Base-by-base conservation (phyloP, 1,140 invertebrate species). In the Temnothorax curvispinosus region DNA sequence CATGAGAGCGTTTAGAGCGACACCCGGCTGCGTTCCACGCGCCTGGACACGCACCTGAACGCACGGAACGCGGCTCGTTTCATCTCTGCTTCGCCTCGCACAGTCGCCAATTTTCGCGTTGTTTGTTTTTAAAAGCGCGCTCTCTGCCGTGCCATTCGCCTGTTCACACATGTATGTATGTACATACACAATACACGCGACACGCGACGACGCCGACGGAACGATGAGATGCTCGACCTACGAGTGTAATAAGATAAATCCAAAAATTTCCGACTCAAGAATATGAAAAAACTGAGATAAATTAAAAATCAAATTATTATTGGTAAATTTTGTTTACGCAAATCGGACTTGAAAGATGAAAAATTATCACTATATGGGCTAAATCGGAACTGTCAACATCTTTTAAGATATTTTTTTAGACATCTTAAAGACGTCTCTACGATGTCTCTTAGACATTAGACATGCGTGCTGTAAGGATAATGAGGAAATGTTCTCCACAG, bases 111-210 rank as follows among this genome's bases (percentile, higher is more conserved):
- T 67, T 41, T 71, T 56, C 50, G n/a, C 47, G n/a, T 50, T 81
- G 77, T 81, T 81, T 81, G 38, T 81, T 81, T 81, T 80, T 69
- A 5, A 80, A 54, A 41, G 47, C 60, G 32, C 27, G 35, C 52
- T 54, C 52, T 27, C 27, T 27, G 27, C 27, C 27, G 27, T 27
- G 3, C 52, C 35, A 44, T 35, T 18, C 21, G 21, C 38, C 15
- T 32, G 54, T 76, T 15, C 32, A 67, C 38, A 9, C 38, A 27
- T n/a, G 35, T 35, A n/a, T 65, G 2, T n/a, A 13, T 52, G 0
- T n/a, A 13, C 15, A 32, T 65, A 41, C 11, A 15, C n/a, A 21
- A 52, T 32, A 13, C 32, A 9, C 4, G 54, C 27, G 27, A 27
- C 27, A 9, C 4, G 54, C 27, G 27, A 27, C 27, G 71, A 8